Percentiles rank a stretch among this genome's conserved stretches.
These are phyloP conservation scores for Cyphomyrus discorhynchus DNA, from an alignment of 2,113 vertebrate species.

Conservation along the genomic window DNA sequence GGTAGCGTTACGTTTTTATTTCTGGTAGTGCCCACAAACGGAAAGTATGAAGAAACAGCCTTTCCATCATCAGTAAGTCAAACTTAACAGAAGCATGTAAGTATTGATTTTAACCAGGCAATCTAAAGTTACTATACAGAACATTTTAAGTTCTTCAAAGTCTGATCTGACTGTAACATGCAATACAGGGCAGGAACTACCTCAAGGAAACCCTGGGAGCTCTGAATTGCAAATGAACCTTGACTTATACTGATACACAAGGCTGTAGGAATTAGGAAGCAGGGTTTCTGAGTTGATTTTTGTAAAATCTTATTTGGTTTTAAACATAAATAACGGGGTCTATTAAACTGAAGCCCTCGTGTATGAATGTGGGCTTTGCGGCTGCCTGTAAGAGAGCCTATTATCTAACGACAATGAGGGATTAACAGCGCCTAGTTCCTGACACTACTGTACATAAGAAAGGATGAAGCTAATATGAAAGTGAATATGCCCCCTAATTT, in stretches of 20 bases:
- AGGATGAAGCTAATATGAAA: slow-evolving; percentile 52
- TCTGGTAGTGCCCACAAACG: neutral
- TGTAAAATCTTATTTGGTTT: neutral
- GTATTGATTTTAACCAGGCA: neutral
- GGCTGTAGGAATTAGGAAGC: neutral
- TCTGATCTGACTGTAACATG: neutral
- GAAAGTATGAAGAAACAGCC: neutral
- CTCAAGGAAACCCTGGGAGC: neutral
- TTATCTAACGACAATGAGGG: slow-evolving; percentile 46
- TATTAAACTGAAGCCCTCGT: slow-evolving; percentile 13
- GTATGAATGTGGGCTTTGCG: slow-evolving; percentile 30
- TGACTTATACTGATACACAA: slow-evolving; percentile 20
- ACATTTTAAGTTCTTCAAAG: neutral
- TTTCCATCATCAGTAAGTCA: neutral
- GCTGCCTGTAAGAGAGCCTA: slow-evolving; percentile 38
- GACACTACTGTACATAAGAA: slow-evolving; percentile 28
- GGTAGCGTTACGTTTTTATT: neutral
- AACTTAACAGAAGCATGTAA: neutral
- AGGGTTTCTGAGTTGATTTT: neutral
- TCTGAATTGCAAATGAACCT: neutral
- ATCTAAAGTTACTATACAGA: neutral
- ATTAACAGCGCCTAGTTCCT: slow-evolving; percentile 28
- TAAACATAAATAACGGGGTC: neutral
- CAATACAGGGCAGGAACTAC: neutral
- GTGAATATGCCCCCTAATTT: slow-evolving; percentile 38